These are phyloP conservation scores for Corvus hawaiiensis DNA, from an alignment of 2,113 vertebrate genomes.

Conservation along the genomic window DNA sequence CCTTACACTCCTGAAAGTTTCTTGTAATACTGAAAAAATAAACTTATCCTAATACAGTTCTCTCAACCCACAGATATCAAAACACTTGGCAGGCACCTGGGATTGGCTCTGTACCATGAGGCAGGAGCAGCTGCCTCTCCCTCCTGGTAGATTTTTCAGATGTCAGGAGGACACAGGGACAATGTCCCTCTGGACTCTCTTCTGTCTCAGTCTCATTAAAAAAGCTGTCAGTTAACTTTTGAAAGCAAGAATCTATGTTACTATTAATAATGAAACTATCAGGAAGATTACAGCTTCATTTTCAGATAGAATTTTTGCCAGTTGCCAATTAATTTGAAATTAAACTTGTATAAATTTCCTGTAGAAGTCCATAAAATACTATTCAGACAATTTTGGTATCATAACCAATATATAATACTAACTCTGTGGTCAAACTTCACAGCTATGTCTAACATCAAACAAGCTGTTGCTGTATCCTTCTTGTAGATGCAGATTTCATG, in stretches of 20 bases:
- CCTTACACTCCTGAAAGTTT: background rate
- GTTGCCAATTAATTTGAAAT: background rate
- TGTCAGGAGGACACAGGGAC: constrained; percentile 27
- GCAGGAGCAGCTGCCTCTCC: constrained; percentile 34
- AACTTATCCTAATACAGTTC: background rate
- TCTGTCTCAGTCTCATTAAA: constrained; percentile 5
- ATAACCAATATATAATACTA: background rate
- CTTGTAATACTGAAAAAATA: background rate
- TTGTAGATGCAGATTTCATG: background rate
- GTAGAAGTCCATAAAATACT: background rate
- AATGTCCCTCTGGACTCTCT: background rate
- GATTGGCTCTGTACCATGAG: background rate
- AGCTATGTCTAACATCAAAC: background rate
- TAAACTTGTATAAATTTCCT: background rate
- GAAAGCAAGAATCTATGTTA: background rate
- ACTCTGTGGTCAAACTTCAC: background rate
- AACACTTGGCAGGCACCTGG: constrained; percentile 24
- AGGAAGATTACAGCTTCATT: constrained; percentile 31
- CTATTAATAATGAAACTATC: constrained; percentile 7
- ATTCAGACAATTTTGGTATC: background rate
- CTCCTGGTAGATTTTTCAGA: constrained; percentile 36
- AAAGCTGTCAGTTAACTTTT: constrained; percentile 17
- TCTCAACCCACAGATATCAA: background rate
- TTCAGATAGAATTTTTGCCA: background rate
- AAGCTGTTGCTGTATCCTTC: background rate